Evolutionary conservation across 1,140 invertebrate species (phyloP).

Genomic region (Metopolophium dirhodum): DNA sequence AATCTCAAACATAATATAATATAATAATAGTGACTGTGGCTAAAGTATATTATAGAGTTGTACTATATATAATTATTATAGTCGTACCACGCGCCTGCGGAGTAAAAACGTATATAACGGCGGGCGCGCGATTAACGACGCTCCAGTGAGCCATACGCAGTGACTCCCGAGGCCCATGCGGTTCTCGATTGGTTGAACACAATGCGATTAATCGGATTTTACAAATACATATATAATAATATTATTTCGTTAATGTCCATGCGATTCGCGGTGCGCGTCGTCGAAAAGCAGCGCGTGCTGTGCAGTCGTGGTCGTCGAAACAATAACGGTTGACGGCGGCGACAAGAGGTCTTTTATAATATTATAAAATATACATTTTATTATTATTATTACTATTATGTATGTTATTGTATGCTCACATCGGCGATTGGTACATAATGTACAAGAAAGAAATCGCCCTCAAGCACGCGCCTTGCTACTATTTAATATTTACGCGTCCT

Average conservation of each 20-base stretch:
- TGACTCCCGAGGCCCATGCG: slow-evolving; percentile 36
- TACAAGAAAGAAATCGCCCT: neutral
- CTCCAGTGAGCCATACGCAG: slow-evolving; percentile 33
- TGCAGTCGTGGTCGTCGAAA: neutral
- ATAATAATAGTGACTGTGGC: neutral
- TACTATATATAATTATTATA: slow-evolving; percentile 6
- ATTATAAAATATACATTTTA: slow-evolving; percentile 25
- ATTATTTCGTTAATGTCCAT: slow-evolving; percentile 30
- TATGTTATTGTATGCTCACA: too few relatives aligned
- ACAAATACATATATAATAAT: neutral
- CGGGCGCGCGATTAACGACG: slow-evolving; percentile 24
- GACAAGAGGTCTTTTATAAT: slow-evolving; percentile 22
- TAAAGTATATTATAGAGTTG: neutral
- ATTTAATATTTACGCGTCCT: slow-evolving; percentile 35
- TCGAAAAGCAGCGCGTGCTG: slow-evolving; percentile 29
- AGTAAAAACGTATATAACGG: neutral
- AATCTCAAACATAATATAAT: neutral
- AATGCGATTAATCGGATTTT: slow-evolving; percentile 47
- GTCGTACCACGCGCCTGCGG: neutral
- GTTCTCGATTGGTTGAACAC: slow-evolving; percentile 52
- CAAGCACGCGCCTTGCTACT: neutral
- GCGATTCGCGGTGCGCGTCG: neutral
- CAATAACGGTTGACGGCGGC: neutral
- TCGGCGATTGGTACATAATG: neutral
- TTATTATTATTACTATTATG: neutral